Evolutionary conservation across 2,888 invertebrate species (phyloP).

Genomic region (Eupeodes luniger): DNA sequence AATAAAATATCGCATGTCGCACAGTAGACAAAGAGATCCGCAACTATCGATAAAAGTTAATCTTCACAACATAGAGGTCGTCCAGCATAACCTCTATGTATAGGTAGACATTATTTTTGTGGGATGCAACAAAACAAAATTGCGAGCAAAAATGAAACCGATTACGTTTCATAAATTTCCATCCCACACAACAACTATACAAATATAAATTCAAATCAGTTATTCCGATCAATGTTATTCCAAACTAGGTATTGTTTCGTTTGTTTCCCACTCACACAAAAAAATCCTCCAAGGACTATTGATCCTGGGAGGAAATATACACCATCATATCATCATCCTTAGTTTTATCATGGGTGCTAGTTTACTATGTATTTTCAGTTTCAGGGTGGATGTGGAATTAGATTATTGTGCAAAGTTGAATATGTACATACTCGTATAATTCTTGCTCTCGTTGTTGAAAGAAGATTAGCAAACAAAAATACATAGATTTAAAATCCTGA

Average conservation of each 20-base stretch:
- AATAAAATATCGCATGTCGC: conserved; percentile 68
- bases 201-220: conserved; percentile 23
- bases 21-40: conserved; percentile 52
- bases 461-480: conserved; percentile 56
- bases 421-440: not conserved
- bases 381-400: conserved; percentile 41
- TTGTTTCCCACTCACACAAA: conserved; percentile 56
- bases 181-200: conserved; percentile 48
- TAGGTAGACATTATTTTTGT: conserved; percentile 8
- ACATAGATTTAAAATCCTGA: conserved; percentile 65
- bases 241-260: not conserved
- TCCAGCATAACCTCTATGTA: too few species aligned
- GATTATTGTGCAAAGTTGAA: conserved; percentile 51
- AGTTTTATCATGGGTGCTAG: conserved; percentile 33
- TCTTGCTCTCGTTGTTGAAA: conserved; percentile 5
- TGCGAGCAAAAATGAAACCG: conserved; percentile 39
- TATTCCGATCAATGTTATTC: conserved; percentile 56
- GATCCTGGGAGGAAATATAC: conserved; percentile 8
- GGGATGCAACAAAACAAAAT: conserved; percentile 30
- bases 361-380: not conserved
- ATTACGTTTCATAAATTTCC: conserved; percentile 65
- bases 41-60: conserved; percentile 70
- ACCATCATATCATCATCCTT: conserved; percentile 6
- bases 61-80: conserved; percentile 50
- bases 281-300: conserved; percentile 11